Evolutionary conservation across 2,888 invertebrate genomes (phyloP), one percentile per base, ranked within the genome.

Genomic region (Nymphalis urticae): DNA sequence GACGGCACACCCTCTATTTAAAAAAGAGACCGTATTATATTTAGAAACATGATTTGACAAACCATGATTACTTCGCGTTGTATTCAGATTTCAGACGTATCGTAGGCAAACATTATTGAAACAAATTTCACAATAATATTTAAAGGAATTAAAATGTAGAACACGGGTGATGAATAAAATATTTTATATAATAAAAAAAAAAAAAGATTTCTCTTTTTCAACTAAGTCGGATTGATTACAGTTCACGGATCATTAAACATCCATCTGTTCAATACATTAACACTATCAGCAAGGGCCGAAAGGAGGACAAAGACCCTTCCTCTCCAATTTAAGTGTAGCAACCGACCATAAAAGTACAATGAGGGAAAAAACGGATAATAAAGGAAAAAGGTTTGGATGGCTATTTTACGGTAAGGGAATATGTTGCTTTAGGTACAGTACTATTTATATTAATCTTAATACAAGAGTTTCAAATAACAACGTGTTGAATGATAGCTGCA

Each of bases 171-270:
- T 42, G 42, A 10, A 42, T 2, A 42, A 4, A 9, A 4, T 13
- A 4, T 42, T 42, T 13, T 13, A 7, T 47, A 47, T 19, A 36
- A 17, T 48, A 19, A n/a, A 13, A 1, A 8, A 13, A 19, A 48
- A 51, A 24, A 50, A 9, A 19, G 27, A 42, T 21, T 24, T 32
- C 16, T 47, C 50, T 62, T 16, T 63, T 19, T 27, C 47, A 17
- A 27, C 64, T 53, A 53, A 63, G 61, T 53, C 51, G 64, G 70
- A 76, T 76, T 73, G 75, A 75, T 75, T 73, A 75, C 69, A 50
- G 70, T 73, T 75, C 72, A 72, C 76, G 73, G 72, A 61, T 70
- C 77, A 76, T 77, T 78, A 75, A 63, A 72, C 71, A 62, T 53
- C 62, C 69, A 70, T 68, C 72, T 59, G 67, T 63, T 71, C 72